Evolutionary conservation across 2,888 invertebrate genomes (phyloP), one percentile per base, ranked within the genome.

Genomic region (Lepidochrysops patricia): DNA sequence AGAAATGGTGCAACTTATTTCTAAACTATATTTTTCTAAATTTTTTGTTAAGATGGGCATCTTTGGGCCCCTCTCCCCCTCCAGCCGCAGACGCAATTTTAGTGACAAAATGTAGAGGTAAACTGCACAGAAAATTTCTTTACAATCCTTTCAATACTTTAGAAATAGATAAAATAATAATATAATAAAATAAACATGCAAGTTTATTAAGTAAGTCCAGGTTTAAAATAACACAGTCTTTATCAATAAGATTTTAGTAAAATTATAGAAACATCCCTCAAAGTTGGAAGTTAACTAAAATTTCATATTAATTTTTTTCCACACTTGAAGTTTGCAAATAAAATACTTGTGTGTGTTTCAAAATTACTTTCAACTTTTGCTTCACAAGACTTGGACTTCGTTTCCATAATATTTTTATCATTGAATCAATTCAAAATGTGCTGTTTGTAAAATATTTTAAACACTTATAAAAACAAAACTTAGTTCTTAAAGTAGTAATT

Each of bases 271-370:
- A 68, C 64, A 67, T 68, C 67, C 67, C 64, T 62, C 65, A 54
- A 62, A 65, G 62, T 57, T 48, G 9, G 23, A 15, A 57, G 60
- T 56, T 64, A 60, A 58, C 59, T 66, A 67, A 67, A 66, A 62
- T 67, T 65, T 60, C 61, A 62, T 66, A 68, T 64, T 68, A 70
- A 70, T 70, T 70, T 70, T 70, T 69, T 70, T 69, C 67, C 70
- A 71, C 67, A 67, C 69, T 64, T 63, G 67, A 71, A 69, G 66
- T 72, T 68, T 69, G 63, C 68, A 67, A 71, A 67, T 70, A 69
- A 67, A 69, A n/a, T 67, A 63, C 64, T 62, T 66, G 60, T 63
- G 61, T 67, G 66, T 68, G 64, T 70, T 66, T 70, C 66, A 67
- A 15, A 15, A 15, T 43, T 43, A 43, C 4, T 23, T 23, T 49